Evolutionary conservation across 1,140 invertebrate genomes (phyloP).

Genomic region (Cotesia typhae): DNA sequence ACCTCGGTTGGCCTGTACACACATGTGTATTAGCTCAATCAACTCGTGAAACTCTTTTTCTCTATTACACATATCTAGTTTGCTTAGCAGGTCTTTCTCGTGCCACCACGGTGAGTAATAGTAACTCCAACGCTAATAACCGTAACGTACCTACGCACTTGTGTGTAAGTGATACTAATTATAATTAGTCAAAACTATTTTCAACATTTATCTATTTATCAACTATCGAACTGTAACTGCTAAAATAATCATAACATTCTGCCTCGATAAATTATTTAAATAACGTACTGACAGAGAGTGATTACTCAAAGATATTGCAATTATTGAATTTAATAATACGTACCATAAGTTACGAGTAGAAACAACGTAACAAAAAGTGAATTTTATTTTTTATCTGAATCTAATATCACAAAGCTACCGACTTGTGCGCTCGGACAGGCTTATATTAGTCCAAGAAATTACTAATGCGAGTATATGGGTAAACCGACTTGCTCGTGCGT

Average conservation of each 20-base stretch:
- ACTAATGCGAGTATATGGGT: background rate
- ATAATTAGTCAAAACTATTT: background rate
- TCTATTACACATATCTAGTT: background rate
- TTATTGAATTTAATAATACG: too few relatives aligned
- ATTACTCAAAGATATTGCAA: too few relatives aligned
- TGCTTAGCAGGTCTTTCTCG: constrained; percentile 6
- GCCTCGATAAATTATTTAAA: too few relatives aligned
- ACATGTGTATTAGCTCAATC: constrained; percentile 3
- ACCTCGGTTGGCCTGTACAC: constrained; percentile 7
- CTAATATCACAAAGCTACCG: background rate
- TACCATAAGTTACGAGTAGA: background rate
- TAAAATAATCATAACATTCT: too few relatives aligned
- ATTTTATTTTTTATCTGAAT: background rate
- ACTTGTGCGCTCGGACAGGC: background rate
- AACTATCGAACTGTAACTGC: too few relatives aligned
- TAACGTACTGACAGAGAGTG: too few relatives aligned
- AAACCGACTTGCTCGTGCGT: background rate
- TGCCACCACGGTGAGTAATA: constrained; percentile 2
- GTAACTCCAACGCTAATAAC: constrained; percentile 26
- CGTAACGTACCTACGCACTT: constrained; percentile 3
- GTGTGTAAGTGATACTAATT: constrained; percentile 7
- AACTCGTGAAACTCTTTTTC: constrained; percentile 3
- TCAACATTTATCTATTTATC: too few relatives aligned
- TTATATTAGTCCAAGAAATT: constrained; percentile 4
- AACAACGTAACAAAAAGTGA: background rate